Evolutionary conservation across 2,113 vertebrate genomes (phyloP).

Genomic region (Balaeniceps rex): DNA sequence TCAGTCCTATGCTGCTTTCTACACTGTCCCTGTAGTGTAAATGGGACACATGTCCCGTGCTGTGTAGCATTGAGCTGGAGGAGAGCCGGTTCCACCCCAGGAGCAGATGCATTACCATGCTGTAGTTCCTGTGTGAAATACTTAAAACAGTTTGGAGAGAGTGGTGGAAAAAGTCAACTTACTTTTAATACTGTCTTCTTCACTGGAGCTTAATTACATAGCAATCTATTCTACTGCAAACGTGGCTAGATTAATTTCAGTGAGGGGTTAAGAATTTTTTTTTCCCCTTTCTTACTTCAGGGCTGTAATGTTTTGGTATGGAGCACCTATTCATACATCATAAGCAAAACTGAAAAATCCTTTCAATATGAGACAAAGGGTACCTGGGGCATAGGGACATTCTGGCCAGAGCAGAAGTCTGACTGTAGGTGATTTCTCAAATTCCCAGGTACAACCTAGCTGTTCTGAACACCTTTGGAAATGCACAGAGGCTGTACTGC

Average conservation of each 20-base stretch:
- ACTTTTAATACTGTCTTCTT: not conserved
- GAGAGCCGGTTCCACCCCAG: not conserved
- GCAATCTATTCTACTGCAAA: not conserved
- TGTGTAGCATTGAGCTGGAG: not conserved
- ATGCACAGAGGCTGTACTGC: not conserved
- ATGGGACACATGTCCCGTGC: not conserved
- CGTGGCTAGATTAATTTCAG: not conserved
- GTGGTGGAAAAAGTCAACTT: not conserved
- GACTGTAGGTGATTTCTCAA: not conserved
- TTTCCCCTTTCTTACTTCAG: not conserved
- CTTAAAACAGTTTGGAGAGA: not conserved
- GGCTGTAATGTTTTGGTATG: not conserved
- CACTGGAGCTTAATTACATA: not conserved
- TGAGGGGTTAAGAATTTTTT: not conserved
- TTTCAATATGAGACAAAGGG: not conserved
- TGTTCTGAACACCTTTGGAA: not conserved
- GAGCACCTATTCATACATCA: not conserved
- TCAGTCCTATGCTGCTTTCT: not conserved
- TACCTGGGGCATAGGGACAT: not conserved
- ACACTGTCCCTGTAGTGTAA: not conserved
- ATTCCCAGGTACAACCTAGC: not conserved
- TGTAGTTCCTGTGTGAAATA: not conserved
- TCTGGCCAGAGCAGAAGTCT: not conserved
- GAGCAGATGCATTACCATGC: not conserved
- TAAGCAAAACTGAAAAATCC: not conserved